Conservation (phyloP, 2,113 vertebrate species). For the Osmerus eperlanus region DNA sequence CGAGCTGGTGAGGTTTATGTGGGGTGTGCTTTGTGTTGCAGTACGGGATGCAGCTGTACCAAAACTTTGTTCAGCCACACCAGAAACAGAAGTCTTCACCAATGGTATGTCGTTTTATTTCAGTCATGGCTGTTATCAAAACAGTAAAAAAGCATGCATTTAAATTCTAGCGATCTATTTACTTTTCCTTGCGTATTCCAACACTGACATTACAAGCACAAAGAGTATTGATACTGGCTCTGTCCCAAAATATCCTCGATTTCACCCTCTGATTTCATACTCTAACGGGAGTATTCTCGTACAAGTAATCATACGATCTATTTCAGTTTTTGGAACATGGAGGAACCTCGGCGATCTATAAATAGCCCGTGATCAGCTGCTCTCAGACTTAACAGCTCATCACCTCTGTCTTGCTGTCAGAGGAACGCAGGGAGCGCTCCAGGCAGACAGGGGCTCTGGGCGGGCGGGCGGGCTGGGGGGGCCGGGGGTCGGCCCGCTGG, state of each 20-base stretch:
- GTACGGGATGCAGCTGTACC: constrained; percentile 94
- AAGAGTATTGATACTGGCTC: constrained; percentile 14
- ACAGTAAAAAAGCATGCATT: not conserved
- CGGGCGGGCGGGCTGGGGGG: not conserved
- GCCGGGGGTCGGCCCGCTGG: not conserved
- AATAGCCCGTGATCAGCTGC: constrained; percentile 71
- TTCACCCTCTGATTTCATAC: constrained; percentile 7
- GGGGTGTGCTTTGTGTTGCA: constrained; percentile 61
- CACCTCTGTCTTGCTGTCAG: constrained; percentile 57
- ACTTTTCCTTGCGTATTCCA: not conserved
- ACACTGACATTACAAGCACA: too few species aligned
- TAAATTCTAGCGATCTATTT: not conserved
- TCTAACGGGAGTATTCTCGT: constrained; percentile 42
- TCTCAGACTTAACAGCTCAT: constrained; percentile 68
- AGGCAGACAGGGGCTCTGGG: constrained; percentile 16
- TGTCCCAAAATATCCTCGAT: constrained; percentile 53
- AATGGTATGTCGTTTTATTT: constrained; percentile 76
- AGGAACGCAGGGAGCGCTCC: constrained; percentile 40
- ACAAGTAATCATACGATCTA: constrained; percentile 51
- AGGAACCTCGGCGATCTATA: constrained; percentile 60
- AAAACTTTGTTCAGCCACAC: constrained; percentile 91
- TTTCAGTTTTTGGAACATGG: constrained; percentile 56
- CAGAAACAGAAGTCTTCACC: constrained; percentile 87
- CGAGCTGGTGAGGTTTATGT: too few species aligned
- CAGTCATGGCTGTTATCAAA: not conserved